Conservation (phyloP, 1,140 invertebrate genomes). For the Metaphire vulgaris region DNA sequence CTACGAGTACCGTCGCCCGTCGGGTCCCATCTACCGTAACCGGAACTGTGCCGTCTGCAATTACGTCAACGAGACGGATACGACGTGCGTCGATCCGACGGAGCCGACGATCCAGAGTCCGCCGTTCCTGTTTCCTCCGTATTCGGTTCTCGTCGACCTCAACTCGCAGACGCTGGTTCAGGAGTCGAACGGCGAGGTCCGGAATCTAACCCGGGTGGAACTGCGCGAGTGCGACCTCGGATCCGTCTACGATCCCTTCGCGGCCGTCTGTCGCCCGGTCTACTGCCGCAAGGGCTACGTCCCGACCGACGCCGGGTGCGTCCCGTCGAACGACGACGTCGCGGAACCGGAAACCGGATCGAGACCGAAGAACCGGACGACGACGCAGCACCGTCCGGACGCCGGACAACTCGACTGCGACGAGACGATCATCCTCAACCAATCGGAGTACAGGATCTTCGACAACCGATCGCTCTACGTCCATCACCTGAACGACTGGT, state of each 20-base stretch:
- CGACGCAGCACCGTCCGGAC: slow-evolving; percentile 7
- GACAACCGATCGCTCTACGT: slow-evolving; percentile 24
- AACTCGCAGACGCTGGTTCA: slow-evolving; percentile 18
- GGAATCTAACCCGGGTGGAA: slow-evolving; percentile 11
- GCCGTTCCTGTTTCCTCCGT: slow-evolving; percentile 21
- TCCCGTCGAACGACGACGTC: neutral
- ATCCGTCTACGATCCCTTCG: slow-evolving; percentile 36
- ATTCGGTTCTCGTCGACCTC: slow-evolving; percentile 35
- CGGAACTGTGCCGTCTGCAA: slow-evolving; percentile 23
- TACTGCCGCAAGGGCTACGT: slow-evolving; percentile 21
- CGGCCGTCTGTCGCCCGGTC: slow-evolving; percentile 33
- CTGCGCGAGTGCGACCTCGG: slow-evolving; percentile 23
- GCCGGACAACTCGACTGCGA: neutral
- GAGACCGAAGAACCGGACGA: neutral
- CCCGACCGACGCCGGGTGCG: slow-evolving; percentile 26
- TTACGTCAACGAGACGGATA: slow-evolving; percentile 10
- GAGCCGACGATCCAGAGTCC: neutral
- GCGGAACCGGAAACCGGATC: neutral
- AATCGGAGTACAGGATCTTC: slow-evolving; percentile 25
- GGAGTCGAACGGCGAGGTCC: neutral
- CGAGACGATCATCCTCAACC: slow-evolving; percentile 5
- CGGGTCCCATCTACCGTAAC: slow-evolving; percentile 18
- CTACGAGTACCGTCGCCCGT: slow-evolving; percentile 6
- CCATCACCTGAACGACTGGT: neutral
- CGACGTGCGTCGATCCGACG: slow-evolving; percentile 15